Evolutionary conservation across 1,140 invertebrate genomes (phyloP), one percentile per base, ranked within the genome.

Genomic region (Hypothenemus hampei): DNA sequence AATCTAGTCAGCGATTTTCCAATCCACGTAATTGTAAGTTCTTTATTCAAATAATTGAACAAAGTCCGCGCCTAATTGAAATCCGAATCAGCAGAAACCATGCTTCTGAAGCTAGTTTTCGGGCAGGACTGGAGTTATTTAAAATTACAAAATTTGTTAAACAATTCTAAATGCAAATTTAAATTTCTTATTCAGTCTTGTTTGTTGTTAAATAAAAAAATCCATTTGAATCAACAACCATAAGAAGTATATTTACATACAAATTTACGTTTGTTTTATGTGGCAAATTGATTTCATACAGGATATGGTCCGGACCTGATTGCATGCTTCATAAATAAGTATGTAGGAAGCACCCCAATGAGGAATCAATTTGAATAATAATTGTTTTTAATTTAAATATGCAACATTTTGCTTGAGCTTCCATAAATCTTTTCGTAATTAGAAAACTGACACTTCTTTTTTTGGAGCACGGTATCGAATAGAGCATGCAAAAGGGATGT

Each of bases 401-500:
- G 48, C 53, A 57, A 43, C 40, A 51, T 43, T 48, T 54, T 47
- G 36, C 43, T 21, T 44, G 31, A 37, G 35, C 37, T 20, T 35
- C 33, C 11, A 58, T 63, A 63, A 63, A 63, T 63, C 57, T 58
- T 35, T 7, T 33, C 48, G 57, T 60, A 63, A 63, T 63, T 63
- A 63, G 58, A 54, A 43, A 56, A 51, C 58, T 57, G 61, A 54
- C 58, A 50, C 46, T 16, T 23, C 40, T 46, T 36, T 45, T 54
- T 59, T 47, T 57, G 45, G 16, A 53, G 48, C 52, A 55, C 52
- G 45, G 13, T 24, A 35, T 39, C 46, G 57, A 44, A 56, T 64
- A 33, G 52, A 47, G 44, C 58, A 62, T 63, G 60, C 58, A 64
- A 64, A 64, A n/a, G 60, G 62, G 60, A 66, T 63, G 64, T 63